These are phyloP conservation scores for Periophthalmus magnuspinnatus DNA, from an alignment of 2,797 vertebrate species.

Conservation along the genomic window DNA sequence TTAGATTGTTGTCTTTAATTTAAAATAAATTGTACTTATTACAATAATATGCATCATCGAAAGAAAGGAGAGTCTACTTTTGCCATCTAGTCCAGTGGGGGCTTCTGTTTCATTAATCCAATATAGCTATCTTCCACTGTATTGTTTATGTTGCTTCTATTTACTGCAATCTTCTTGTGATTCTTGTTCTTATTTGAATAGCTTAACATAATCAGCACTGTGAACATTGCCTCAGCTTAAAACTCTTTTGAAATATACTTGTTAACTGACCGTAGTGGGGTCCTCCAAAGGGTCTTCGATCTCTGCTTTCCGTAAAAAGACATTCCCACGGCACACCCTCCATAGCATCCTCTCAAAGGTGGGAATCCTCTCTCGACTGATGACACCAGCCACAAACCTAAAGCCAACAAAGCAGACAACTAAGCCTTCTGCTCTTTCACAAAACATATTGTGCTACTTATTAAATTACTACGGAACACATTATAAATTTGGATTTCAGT, in stretches of 20 bases:
- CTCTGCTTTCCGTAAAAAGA: slow-evolving; percentile 93
- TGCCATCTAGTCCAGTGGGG: no score
- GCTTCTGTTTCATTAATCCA: not conserved
- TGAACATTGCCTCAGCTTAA: not conserved
- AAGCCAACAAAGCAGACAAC: not conserved
- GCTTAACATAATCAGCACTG: not conserved
- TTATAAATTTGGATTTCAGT: not conserved
- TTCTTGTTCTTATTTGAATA: not conserved
- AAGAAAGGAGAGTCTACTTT: not conserved
- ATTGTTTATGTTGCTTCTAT: not conserved
- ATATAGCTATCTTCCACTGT: not conserved
- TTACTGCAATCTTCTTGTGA: not conserved
- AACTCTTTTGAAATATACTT: not conserved
- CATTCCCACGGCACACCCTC: slow-evolving; percentile 96
- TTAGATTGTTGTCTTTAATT: not conserved
- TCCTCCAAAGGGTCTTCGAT: slow-evolving; percentile 96
- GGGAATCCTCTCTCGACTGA: slow-evolving; percentile 92
- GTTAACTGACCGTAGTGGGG: slow-evolving; percentile 82
- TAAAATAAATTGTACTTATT: not conserved
- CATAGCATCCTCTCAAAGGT: slow-evolving; percentile 98
- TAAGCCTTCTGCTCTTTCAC: not conserved
- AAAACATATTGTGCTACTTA: not conserved
- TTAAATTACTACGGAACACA: not conserved
- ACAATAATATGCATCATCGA: not conserved
- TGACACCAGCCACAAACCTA: slow-evolving; percentile 96